phyloP scores from a whole-genome alignment of 2,888 invertebrate genomes.

The Tridacna gigas region DNA sequence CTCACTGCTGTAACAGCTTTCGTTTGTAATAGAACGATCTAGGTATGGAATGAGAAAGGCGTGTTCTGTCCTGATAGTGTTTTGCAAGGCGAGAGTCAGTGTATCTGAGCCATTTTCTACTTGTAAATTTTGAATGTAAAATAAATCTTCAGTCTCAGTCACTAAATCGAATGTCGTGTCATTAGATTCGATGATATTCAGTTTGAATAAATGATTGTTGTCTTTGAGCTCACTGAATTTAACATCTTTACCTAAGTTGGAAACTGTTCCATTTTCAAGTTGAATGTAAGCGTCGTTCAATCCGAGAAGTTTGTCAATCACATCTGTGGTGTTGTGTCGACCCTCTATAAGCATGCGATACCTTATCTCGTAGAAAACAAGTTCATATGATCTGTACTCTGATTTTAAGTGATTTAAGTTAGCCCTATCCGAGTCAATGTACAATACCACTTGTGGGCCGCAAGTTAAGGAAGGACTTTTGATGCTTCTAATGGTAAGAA shows the following conservation, averaged over 20 bases:
- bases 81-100: neutral
- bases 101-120: neutral
- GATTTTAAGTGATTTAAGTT: neutral
- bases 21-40: neutral
- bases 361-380: neutral
- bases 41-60: neutral
- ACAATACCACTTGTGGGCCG: constrained; percentile 1
- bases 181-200: neutral
- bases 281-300: neutral
- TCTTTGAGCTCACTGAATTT: too few species aligned
- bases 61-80: neutral
- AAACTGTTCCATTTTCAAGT: neutral
- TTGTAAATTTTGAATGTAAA: neutral
- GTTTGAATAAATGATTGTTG: neutral
- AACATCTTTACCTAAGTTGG: neutral
- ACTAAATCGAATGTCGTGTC: neutral
- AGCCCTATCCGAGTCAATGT: too few species aligned
- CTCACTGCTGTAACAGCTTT: neutral
- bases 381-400: neutral
- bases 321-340: neutral
- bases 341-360: neutral
- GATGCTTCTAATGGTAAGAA: neutral
- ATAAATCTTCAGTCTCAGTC: neutral
- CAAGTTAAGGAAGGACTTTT: neutral
- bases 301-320: neutral